phyloP scores from a whole-genome alignment of 2,797 vertebrate species.

The Mycteria americana region DNA sequence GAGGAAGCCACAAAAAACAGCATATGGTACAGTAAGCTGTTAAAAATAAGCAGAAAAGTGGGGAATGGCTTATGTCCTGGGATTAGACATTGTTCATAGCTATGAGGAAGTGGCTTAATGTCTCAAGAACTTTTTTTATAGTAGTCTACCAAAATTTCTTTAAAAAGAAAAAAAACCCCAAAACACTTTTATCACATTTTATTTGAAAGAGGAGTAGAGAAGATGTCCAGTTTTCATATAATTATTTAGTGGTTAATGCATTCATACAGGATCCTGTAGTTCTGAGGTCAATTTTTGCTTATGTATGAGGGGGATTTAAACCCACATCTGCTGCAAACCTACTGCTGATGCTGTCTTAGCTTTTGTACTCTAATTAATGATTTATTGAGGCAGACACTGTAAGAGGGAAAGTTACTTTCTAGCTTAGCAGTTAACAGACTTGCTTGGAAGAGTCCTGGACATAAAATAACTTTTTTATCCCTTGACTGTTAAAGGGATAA shows the following conservation, averaged over 20 bases:
- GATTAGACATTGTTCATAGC: background rate
- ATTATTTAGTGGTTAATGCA: background rate
- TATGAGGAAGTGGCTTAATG: background rate
- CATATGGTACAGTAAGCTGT: background rate
- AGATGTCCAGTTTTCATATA: background rate
- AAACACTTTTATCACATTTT: background rate
- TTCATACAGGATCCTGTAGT: background rate
- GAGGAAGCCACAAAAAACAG: background rate
- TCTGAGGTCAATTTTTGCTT: background rate
- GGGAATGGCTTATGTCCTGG: background rate
- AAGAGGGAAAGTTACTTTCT: background rate
- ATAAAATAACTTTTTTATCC: conserved; percentile 33
- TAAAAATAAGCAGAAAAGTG: background rate
- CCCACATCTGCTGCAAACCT: background rate
- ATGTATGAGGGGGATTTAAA: background rate
- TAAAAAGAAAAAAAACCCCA: background rate
- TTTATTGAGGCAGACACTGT: background rate
- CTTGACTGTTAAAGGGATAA: background rate
- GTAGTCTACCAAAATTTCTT: background rate
- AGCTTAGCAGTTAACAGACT: background rate
- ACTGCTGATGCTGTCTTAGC: background rate
- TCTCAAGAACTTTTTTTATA: background rate
- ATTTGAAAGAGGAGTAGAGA: background rate
- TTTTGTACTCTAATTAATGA: background rate
- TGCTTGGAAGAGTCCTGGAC: background rate